Percentiles rank a stretch among this genome's conserved stretches.
phyloP scores from a whole-genome alignment of 2,888 invertebrate genomes.

The Epirrhoe tristata region DNA sequence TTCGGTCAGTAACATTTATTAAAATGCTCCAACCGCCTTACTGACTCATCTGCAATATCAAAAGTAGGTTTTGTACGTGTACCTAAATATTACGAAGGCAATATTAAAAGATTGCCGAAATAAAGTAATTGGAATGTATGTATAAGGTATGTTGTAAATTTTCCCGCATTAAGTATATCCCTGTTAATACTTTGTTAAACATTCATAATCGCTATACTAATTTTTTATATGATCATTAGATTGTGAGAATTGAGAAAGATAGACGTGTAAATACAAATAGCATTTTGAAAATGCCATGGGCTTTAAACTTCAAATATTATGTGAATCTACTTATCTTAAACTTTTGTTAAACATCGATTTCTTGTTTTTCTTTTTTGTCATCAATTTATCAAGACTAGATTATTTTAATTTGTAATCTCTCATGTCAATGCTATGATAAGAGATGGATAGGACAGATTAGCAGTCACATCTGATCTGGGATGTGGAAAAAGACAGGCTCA shows the following conservation, averaged over 20 bases:
- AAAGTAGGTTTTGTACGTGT: neutral
- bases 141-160: conserved; percentile 27
- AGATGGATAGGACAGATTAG: neutral
- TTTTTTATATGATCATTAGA: conserved; percentile 1
- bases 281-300: neutral
- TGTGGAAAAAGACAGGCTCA: neutral
- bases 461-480: neutral
- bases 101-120: conserved; percentile 14
- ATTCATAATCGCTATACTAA: conserved; percentile 25
- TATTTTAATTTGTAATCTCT: neutral
- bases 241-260: neutral
- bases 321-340: neutral
- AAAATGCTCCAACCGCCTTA: neutral
- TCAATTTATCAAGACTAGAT: neutral
- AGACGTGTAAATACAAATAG: neutral
- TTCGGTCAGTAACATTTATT: conserved; percentile 3
- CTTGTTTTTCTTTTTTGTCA: too few species aligned
- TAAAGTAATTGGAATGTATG: conserved; percentile 21
- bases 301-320: neutral
- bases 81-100: neutral
- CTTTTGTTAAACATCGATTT: neutral
- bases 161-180: conserved; percentile 22
- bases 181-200: conserved; percentile 22
- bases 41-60: neutral
- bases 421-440: neutral